Evolutionary conservation across 2,888 invertebrate species (phyloP), one percentile per base, ranked within the genome.

Genomic region (Dynastes grantii): DNA sequence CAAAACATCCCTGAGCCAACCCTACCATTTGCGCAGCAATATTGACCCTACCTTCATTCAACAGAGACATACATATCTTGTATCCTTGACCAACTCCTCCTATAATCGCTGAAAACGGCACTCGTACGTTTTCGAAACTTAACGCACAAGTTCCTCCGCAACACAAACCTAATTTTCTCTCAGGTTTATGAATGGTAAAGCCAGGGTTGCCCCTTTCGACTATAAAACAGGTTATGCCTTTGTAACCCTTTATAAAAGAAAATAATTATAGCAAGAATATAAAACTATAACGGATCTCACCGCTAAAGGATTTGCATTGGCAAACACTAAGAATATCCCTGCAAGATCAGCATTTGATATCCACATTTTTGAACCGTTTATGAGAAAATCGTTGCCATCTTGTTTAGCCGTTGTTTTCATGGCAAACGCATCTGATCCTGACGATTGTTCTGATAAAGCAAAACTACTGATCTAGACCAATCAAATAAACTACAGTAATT

Each of bases 331-430:
- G 89, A 98, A 99, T 5, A 98, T 91, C 37, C 96, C 97, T 77
- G 98, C 97, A 73, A 97, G 91, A 86, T 97, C 98, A 0, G 98
- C 97, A 90, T 97, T 98, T 0, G 97, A 97, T 83, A 99, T 98
- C 99, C 99, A 99, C 95, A 98, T 96, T 90, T 99, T 99, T 11
- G 96, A 94, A 64, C 99, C 99, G 88, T 96, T 98, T 81, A 99
- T 91, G 76, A 98, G 87, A 87, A 92, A 98, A 85, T 97, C 92
- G 80, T 93, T 92, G n/a, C 98, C 98, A 81, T 97, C 95, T 87
- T 95, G 95, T 87, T 95, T 96, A 0, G 99, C 99, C 0, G 92
- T 93, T 0, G 98, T 98, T 90, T 96, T 98, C 83, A 99, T 89
- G 0, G 98, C 93, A 90, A 99, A 99, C 0, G 99, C 99, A 88